Evolutionary conservation across 2,113 vertebrate genomes (phyloP).

Genomic region (Myrmecophaga tridactyla): DNA sequence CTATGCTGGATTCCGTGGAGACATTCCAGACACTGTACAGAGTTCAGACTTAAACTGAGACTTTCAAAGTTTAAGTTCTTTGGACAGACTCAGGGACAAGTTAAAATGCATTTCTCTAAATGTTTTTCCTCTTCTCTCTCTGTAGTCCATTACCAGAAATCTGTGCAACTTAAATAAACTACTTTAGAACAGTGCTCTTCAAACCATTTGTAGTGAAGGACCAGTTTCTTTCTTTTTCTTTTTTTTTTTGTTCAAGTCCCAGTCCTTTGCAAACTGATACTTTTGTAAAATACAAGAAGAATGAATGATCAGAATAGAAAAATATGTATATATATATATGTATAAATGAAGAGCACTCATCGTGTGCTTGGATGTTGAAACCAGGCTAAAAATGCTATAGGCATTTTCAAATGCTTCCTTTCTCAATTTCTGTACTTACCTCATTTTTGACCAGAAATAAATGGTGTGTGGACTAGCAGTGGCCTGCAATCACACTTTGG

Average conservation of each 20-base stretch:
- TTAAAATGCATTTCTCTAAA: background rate
- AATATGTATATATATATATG: background rate
- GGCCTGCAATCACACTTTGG: background rate
- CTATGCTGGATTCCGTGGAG: accelerated
- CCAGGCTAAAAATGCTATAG: background rate
- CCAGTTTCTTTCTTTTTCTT: no score
- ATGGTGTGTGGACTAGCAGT: background rate
- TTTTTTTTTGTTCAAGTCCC: background rate
- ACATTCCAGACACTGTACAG: background rate
- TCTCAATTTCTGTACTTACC: background rate
- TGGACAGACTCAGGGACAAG: background rate
- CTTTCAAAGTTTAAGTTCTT: background rate
- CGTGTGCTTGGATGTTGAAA: background rate
- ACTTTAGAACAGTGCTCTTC: background rate
- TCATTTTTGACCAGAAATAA: background rate
- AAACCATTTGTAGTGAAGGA: background rate
- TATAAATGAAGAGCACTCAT: background rate
- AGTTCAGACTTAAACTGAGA: background rate
- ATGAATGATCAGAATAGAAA: background rate
- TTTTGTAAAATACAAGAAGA: background rate
- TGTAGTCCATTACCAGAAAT: background rate
- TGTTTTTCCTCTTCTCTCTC: background rate
- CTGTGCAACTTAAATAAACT: background rate
- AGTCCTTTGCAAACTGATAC: background rate
- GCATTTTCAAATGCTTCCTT: background rate